Conservation (phyloP, 2,797 vertebrate genomes). For the Hylomyscus alleni region DNA sequence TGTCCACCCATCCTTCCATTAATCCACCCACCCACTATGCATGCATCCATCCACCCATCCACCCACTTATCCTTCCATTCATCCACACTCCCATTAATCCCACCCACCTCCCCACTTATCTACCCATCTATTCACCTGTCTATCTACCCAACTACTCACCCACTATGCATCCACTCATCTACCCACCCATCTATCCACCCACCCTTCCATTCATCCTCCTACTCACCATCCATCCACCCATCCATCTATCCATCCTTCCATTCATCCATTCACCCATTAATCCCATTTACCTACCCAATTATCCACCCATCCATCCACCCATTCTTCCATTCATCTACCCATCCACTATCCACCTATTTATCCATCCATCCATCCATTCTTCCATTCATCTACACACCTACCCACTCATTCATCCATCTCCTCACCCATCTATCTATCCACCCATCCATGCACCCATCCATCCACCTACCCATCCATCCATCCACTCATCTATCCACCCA, state of each 20-base stretch:
- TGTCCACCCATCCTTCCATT: neutral
- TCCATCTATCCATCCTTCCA: neutral
- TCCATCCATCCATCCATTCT: too few species aligned
- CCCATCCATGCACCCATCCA: neutral
- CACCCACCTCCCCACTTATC: too few species aligned
- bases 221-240: neutral
- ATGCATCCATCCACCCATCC: neutral
- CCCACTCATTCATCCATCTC: neutral
- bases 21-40: neutral
- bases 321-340: too few species aligned
- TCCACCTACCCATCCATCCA: neutral
- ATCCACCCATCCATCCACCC: neutral
- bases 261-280: rapidly evolving
- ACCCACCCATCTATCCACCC: neutral
- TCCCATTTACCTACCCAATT: neutral
- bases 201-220: neutral
- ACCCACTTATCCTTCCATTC: neutral
- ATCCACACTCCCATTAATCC: too few species aligned
- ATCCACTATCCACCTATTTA: neutral
- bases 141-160: too few species aligned
- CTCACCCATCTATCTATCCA: neutral
- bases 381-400: neutral
- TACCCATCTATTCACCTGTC: neutral
- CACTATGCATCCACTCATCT: neutral
- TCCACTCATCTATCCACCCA: neutral